Evolutionary conservation across 2,888 invertebrate genomes (phyloP).

Genomic region (Sarcophaga subvicina): DNA sequence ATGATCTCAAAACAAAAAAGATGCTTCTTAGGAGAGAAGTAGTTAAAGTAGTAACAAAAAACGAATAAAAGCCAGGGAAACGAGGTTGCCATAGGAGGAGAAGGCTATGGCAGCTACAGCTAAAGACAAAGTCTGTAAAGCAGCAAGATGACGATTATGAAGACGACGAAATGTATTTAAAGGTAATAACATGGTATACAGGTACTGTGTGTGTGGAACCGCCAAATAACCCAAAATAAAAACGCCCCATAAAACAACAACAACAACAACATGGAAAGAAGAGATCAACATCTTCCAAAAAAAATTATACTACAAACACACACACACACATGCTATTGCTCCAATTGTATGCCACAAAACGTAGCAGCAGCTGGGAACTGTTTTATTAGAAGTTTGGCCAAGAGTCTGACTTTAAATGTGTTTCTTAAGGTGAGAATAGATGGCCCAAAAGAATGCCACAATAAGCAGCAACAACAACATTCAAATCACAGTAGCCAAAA

Average conservation of each 20-base stretch:
- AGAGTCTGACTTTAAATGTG: slow-evolving; percentile 38
- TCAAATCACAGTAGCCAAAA: slow-evolving; percentile 63
- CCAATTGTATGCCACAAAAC: neutral
- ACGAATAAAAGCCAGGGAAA: slow-evolving; percentile 37
- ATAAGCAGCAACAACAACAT: slow-evolving; percentile 17
- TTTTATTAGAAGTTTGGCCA: slow-evolving; percentile 49
- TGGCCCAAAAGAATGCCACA: slow-evolving; percentile 34
- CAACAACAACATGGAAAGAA: slow-evolving; percentile 68
- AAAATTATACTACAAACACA: neutral
- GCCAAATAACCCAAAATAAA: slow-evolving; percentile 71
- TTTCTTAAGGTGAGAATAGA: slow-evolving; percentile 67
- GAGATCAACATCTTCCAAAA: slow-evolving; percentile 59
- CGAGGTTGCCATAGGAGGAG: slow-evolving; percentile 33
- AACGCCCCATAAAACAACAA: slow-evolving; percentile 74
- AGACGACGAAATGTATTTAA: slow-evolving; percentile 72
- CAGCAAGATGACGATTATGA: slow-evolving; percentile 60
- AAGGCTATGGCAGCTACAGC: neutral
- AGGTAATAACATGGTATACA: slow-evolving; percentile 74
- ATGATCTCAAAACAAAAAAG: slow-evolving; percentile 58
- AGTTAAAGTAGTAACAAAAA: slow-evolving; percentile 48
- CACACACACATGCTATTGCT: neutral
- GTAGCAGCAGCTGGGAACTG: slow-evolving; percentile 67
- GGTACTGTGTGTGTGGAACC: slow-evolving; percentile 63
- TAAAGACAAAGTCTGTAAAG: neutral
- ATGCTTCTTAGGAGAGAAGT: slow-evolving; percentile 53